These are phyloP conservation scores for Volucella inflata DNA, from an alignment of 2,888 invertebrate genomes.

Conservation along the genomic window DNA sequence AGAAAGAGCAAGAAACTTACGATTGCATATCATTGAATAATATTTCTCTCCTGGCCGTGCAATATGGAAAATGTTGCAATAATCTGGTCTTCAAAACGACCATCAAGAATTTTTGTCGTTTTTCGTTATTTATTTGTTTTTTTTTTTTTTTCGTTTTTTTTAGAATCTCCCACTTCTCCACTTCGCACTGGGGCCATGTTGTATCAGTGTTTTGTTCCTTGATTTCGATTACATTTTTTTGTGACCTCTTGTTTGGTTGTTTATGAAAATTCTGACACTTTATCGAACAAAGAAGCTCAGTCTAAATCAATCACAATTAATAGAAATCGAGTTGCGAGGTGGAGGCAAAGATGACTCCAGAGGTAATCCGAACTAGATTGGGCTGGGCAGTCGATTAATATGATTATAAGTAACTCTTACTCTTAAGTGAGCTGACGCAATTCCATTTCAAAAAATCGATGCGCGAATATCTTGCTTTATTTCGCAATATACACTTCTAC, in stretches of 20 bases:
- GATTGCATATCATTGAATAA: constrained; percentile 70
- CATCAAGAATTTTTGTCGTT: neutral
- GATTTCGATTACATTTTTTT: constrained; percentile 46
- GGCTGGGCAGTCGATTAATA: too few relatives aligned
- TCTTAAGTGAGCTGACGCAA: too few relatives aligned
- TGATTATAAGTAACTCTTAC: too few relatives aligned
- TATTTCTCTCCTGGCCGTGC: constrained; percentile 43
- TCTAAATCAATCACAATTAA: constrained; percentile 74
- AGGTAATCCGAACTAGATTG: neutral
- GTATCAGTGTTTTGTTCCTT: neutral
- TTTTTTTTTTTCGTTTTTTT: neutral
- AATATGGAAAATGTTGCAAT: constrained; percentile 69
- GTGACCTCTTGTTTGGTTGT: constrained; percentile 17
- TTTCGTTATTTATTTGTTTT: constrained; percentile 5
- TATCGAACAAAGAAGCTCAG: constrained; percentile 64
- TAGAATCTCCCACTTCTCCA: neutral
- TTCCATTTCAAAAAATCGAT: too few relatives aligned
- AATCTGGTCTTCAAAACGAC: constrained; percentile 43
- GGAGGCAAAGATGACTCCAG: constrained; percentile 6
- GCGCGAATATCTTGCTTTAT: too few relatives aligned
- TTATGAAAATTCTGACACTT: constrained; percentile 72
- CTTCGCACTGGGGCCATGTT: neutral
- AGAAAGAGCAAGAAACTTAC: constrained; percentile 54
- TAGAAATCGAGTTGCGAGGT: constrained; percentile 52
- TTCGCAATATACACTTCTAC: too few relatives aligned